Conservation (phyloP, 2,797 vertebrate genomes). For the Ctenopoma multispine region DNA sequence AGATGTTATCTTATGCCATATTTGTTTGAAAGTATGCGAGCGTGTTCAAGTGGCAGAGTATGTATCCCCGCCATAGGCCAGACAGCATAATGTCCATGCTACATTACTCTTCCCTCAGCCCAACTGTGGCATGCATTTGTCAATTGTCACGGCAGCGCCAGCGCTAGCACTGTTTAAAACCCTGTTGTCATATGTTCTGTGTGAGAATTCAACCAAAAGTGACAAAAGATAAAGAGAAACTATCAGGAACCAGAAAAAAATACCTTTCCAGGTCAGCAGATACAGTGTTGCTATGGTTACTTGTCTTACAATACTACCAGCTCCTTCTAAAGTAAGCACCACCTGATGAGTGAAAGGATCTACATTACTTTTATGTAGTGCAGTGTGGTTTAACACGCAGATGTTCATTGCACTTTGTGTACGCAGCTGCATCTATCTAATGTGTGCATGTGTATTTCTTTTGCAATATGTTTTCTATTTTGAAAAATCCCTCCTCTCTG, state of each 20-base stretch:
- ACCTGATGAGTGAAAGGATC: slow-evolving; percentile 4
- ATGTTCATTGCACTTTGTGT: background rate
- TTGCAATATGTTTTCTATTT: background rate
- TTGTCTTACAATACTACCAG: slow-evolving; percentile 25
- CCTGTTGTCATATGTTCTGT: slow-evolving; percentile 15
- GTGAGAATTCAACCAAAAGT: slow-evolving; percentile 21
- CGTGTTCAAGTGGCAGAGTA: slow-evolving; percentile 37
- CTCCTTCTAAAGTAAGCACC: slow-evolving; percentile 23
- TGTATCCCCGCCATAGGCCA: slow-evolving; percentile 49
- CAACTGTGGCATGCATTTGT: slow-evolving; percentile 49
- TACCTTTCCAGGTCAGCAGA: slow-evolving; percentile 37
- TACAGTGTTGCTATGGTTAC: slow-evolving; percentile 63
- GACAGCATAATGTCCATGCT: slow-evolving; percentile 59
- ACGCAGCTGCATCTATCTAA: background rate
- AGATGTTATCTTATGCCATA: slow-evolving; percentile 17
- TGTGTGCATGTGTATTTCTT: background rate
- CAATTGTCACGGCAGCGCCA: slow-evolving; percentile 50
- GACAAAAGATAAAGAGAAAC: slow-evolving; percentile 23
- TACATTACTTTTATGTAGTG: background rate
- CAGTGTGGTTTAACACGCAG: background rate
- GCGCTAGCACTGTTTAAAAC: slow-evolving; percentile 40
- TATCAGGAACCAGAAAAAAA: slow-evolving; percentile 12
- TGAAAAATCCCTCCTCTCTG: background rate
- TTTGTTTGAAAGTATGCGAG: slow-evolving; percentile 36
- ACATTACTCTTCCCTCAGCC: slow-evolving; percentile 47